Conservation (phyloP, 2,797 vertebrate genomes). For the Acipenser transmontanus region DNA sequence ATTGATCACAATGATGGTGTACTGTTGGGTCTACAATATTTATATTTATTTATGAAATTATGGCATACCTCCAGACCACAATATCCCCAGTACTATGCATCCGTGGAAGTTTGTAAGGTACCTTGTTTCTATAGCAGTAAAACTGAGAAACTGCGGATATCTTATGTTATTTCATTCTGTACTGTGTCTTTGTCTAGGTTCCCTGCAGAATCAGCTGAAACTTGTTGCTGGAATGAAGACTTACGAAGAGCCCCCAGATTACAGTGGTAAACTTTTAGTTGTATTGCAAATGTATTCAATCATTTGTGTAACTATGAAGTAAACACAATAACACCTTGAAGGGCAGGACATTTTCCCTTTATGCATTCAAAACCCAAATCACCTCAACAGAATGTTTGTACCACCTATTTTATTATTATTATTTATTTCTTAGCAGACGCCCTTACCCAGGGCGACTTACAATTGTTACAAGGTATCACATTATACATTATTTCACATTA, state of each 20-base stretch:
- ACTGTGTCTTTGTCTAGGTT: constrained; percentile 34
- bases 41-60: background rate
- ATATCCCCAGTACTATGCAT: background rate
- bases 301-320: no score
- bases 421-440: no score
- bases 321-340: background rate
- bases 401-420: background rate
- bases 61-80: background rate
- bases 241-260: constrained; percentile 63
- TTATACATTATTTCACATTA: no score
- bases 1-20: no score
- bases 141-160: background rate
- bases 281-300: background rate
- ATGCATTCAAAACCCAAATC: background rate
- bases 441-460: no score
- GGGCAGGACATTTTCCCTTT: background rate
- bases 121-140: background rate
- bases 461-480: no score
- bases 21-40: background rate
- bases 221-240: constrained; percentile 69
- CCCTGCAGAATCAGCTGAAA: constrained; percentile 39
- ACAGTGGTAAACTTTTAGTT: constrained; percentile 57
- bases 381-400: background rate
- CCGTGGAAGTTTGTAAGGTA: background rate
- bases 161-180: background rate